A percentile compares a stretch with the other conserved stretches of the same genome.
Evolutionary conservation across 2,113 vertebrate species (phyloP).

Genomic region (Pitta sordida): DNA sequence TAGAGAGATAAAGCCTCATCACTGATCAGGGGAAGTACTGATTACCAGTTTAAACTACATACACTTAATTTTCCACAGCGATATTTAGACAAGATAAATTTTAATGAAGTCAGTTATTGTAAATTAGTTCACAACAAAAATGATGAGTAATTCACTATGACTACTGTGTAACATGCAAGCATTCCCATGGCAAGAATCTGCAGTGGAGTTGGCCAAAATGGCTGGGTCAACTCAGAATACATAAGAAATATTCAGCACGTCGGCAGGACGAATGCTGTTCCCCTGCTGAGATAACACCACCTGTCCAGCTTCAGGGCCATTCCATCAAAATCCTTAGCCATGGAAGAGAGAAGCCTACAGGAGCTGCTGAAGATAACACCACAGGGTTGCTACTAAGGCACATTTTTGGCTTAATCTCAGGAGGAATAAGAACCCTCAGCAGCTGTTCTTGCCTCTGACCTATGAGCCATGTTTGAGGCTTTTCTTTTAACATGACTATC

Average conservation of each 20-base stretch:
- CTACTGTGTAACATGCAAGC: background rate
- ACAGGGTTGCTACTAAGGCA: background rate
- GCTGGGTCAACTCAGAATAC: background rate
- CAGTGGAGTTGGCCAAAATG: background rate
- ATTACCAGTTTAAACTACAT: background rate
- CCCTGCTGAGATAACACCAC: background rate
- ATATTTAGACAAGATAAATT: background rate
- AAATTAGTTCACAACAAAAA: background rate
- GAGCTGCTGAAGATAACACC: background rate
- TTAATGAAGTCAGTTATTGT: background rate
- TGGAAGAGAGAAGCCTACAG: background rate
- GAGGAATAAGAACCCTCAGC: background rate
- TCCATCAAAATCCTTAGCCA: background rate
- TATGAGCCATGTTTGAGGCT: background rate
- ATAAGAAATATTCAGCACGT: background rate
- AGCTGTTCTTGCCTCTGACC: background rate
- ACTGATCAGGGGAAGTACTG: background rate
- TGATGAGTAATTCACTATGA: background rate
- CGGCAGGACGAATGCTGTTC: background rate
- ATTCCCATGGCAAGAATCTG: background rate
- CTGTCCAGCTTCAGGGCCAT: background rate
- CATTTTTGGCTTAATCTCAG: background rate
- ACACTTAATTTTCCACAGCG: background rate
- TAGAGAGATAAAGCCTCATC: background rate
- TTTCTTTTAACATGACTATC: background rate